Evolutionary conservation across 1,140 invertebrate species (phyloP).

Genomic region (Geopemphigus sp.): DNA sequence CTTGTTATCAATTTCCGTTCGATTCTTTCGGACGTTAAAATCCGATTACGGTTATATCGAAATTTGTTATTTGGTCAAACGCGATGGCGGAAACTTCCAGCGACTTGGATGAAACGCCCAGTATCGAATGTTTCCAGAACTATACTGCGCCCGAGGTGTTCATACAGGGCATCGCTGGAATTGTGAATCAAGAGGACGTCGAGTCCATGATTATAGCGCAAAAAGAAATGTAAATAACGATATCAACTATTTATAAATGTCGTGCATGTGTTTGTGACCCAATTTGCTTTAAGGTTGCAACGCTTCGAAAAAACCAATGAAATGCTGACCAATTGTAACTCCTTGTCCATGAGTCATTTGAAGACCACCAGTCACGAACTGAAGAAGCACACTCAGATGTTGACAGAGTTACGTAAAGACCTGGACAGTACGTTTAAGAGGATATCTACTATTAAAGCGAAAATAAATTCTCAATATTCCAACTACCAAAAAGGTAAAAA

Average conservation of each 20-base stretch:
- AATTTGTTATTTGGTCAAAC: too few relatives aligned
- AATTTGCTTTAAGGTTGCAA: slow-evolving; percentile 69
- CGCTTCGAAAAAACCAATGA: slow-evolving; percentile 96
- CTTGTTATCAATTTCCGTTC: too few relatives aligned
- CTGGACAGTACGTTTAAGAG: slow-evolving; percentile 63
- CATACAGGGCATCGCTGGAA: slow-evolving; percentile 81
- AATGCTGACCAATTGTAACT: slow-evolving; percentile 94
- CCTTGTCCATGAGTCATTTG: slow-evolving; percentile 74
- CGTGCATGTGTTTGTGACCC: neutral
- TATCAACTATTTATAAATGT: neutral
- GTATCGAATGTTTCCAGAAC: slow-evolving; percentile 81
- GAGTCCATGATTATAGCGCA: slow-evolving; percentile 86
- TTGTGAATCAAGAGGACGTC: slow-evolving; percentile 87
- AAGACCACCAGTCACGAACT: slow-evolving; percentile 81
- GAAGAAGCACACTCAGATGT: slow-evolving; percentile 82
- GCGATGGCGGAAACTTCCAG: slow-evolving; percentile 58
- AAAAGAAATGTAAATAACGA: slow-evolving; percentile 76
- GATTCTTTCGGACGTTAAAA: too few relatives aligned
- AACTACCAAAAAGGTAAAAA: slow-evolving; percentile 55
- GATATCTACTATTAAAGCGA: slow-evolving; percentile 72
- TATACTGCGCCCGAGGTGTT: slow-evolving; percentile 88
- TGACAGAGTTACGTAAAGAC: slow-evolving; percentile 65
- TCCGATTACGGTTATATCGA: too few relatives aligned
- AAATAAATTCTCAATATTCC: slow-evolving; percentile 80
- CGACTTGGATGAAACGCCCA: slow-evolving; percentile 63